Base-by-base conservation (phyloP, 2,888 invertebrate species). In the Eutolmus rufibarbis region DNA sequence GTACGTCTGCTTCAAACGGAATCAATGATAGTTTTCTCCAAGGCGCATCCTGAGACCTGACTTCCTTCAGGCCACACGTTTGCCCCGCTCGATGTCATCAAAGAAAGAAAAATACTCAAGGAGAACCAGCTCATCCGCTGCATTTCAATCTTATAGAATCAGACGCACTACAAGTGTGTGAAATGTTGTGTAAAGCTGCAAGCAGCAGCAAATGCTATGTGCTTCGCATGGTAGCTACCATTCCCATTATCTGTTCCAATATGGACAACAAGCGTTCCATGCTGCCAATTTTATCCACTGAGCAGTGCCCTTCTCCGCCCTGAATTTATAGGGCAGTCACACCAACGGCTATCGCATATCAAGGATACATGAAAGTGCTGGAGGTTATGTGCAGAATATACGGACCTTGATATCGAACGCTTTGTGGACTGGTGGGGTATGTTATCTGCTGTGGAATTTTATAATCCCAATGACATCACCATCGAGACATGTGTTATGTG, bases 391-490 rank as follows among this genome's bases (percentile, higher is more conserved):
- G 43, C 43, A 46, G 43, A 12, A 46, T 46, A 14, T 46, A 46
- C 43, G 16, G 43, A 46, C 43, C 43, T 46, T 46, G 43, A 46
- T 46, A 46, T 46, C 43, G 16, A 46, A 46, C 43, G 43, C 43
- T 46, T 46, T 16, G 16, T 16, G 3, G 43, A 46, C 16, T 46
- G 43, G 43, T 46, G 1, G 40, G 40, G 40, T 40, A 46, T 46
- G 40, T 9, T 5, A 46, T 16, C 43, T 46, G 14, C 4, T 46
- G 16, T 46, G 43, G 43, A 46, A 46, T 46, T 77, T 77, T 77
- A 77, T 37, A 37, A 77, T 77, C 77, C 77, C 37, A 77, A 19
- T 77, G 77, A 77, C 77, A 77, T 37, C 77, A 77, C 40, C 37
- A 37, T 40, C 40, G 77, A 77, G n/a, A 77, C 37, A 37, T 77